Conservation (phyloP, 2,888 invertebrate genomes). For the Ischnura elegans region DNA sequence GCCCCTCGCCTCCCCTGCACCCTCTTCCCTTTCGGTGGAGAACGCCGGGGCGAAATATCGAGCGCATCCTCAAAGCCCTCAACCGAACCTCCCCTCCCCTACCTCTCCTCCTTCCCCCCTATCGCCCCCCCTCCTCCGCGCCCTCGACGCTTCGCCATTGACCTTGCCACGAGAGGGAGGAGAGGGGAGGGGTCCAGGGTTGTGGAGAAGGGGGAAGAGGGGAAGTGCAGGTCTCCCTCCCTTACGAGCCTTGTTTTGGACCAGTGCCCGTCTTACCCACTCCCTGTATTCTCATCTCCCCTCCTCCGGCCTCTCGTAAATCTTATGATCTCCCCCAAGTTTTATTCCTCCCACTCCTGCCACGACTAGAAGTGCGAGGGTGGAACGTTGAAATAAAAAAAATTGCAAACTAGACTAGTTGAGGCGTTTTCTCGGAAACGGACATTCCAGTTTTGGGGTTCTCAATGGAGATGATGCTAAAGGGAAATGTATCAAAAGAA, state of each 20-base stretch:
- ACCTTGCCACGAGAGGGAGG: constrained; percentile 5
- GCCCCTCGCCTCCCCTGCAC: not conserved
- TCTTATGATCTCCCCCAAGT: not conserved
- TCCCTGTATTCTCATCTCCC: not conserved
- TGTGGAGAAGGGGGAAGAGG: not conserved
- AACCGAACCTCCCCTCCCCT: not conserved
- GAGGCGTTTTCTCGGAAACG: not conserved
- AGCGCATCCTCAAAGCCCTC: not conserved
- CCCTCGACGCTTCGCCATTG: not conserved
- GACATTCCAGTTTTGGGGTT: not conserved
- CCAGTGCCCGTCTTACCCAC: not conserved
- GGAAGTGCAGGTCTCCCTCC: not conserved
- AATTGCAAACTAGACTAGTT: not conserved
- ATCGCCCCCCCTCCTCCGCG: not conserved
- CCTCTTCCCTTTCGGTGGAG: not conserved
- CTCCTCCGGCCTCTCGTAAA: not conserved
- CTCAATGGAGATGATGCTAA: not conserved
- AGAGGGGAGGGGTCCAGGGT: no score
- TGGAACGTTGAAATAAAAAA: not conserved
- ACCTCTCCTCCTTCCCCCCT: not conserved
- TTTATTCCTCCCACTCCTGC: not conserved
- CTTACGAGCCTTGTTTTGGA: not conserved
- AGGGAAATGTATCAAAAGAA: no score
- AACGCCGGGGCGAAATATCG: not conserved
- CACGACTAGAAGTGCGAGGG: not conserved